phyloP scores from a whole-genome alignment of 1,140 invertebrate genomes.

The Platorchestia sp. region DNA sequence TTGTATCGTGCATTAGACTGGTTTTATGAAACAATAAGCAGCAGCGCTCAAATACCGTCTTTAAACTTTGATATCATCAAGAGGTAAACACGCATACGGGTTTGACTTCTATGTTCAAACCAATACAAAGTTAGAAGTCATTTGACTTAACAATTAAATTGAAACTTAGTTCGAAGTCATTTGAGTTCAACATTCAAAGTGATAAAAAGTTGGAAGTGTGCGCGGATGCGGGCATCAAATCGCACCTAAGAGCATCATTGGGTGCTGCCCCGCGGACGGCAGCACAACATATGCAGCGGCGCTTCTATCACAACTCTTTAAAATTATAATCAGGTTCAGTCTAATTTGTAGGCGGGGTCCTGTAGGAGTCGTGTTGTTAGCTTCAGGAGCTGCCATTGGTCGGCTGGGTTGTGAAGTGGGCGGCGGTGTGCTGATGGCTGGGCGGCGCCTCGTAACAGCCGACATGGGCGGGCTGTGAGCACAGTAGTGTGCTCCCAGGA shows the following conservation, averaged over 20 bases:
- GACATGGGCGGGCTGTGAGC: background rate
- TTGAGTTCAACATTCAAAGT: too few relatives aligned
- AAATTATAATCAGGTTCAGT: slow-evolving; percentile 56
- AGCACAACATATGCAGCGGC: slow-evolving; percentile 43
- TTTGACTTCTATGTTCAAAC: background rate
- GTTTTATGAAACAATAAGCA: too few relatives aligned
- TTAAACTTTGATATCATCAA: background rate
- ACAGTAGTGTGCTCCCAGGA: slow-evolving; percentile 46
- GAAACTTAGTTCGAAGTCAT: too few relatives aligned
- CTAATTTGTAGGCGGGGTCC: slow-evolving; percentile 38
- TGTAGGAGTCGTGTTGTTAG: slow-evolving; percentile 53
- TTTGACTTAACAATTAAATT: too few relatives aligned
- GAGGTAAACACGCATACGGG: background rate
- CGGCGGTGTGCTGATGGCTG: background rate
- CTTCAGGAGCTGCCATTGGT: slow-evolving; percentile 2
- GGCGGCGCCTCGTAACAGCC: background rate
- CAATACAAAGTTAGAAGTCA: background rate
- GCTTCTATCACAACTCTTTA: slow-evolving; percentile 55
- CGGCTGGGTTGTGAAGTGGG: background rate
- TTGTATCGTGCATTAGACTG: too few relatives aligned
- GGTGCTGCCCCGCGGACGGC: slow-evolving; percentile 17
- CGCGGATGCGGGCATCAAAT: background rate
- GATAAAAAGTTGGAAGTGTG: background rate
- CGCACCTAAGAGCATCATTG: background rate
- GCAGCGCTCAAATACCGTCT: background rate